Evolutionary conservation across 2,113 vertebrate species (phyloP), one percentile per base, ranked within the genome.

Genomic region (Cyprinus carpio): DNA sequence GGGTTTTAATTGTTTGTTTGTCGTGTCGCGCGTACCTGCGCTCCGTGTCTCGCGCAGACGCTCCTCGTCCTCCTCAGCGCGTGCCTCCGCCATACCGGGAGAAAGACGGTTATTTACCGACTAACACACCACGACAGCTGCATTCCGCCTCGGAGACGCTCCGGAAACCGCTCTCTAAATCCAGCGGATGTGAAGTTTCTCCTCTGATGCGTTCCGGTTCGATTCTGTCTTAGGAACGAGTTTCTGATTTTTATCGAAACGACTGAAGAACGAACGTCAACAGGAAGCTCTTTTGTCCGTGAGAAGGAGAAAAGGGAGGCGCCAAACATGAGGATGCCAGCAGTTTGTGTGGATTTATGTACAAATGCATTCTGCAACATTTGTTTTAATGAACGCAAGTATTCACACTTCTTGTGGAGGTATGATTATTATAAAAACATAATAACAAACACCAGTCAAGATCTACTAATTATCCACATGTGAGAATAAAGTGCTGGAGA

Each of bases 31-130:
- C 56, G 2, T 71, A 82, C 80, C 80, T 82, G 80, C 10, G 5
- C 92, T 93, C 89, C 92, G 92, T 85, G 95, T 92, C 86, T 93
- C 90, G 79, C 93, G 87, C 91, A 94, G 85, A 81, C 95, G 94
- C 91, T 96, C 95, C 86, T 96, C 96, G 86, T 96, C 95, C 82
- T 96, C 96, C 88, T 94, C 91, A 87, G 93, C 91, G 92, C 96
- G 93, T 87, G 95, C 95, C 93, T 97, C 96, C 88, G 96, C 96
- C 96, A 97, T 96, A 79, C 91, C 91, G 67, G 20, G 88, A 77
- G 27, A 80, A 84, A 79, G 64, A 46, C 40, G 31, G 8, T 15
- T 56, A 16, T 46, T 40, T 12, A 56, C 72, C 13, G 58, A 49
- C 25, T 72, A 27, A 27, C n/a, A 56, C 34, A 74, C 46, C n/a